These are phyloP conservation scores for Caenorhabditis imperialis DNA, from an alignment of 2,888 invertebrate species.

Conservation along the genomic window DNA sequence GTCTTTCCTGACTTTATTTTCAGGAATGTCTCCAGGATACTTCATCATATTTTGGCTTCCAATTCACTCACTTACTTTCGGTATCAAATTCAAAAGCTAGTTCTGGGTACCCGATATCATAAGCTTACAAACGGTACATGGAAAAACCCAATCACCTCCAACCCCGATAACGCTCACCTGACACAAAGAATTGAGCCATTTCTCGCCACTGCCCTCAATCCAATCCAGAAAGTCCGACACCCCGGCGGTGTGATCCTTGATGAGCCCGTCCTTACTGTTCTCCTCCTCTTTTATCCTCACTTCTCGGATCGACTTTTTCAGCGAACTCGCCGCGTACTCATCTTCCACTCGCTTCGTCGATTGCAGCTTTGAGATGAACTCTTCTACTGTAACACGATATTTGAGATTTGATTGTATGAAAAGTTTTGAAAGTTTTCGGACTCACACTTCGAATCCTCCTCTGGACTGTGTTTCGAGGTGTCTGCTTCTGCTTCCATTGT, in stretches of 20 bases:
- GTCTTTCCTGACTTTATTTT: too few relatives aligned
- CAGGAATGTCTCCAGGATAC: too few relatives aligned
- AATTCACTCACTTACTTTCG: too few relatives aligned
- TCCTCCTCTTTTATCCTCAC: constrained; percentile 56
- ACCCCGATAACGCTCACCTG: too few relatives aligned
- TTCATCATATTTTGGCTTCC: too few relatives aligned
- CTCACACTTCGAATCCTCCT: constrained; percentile 39
- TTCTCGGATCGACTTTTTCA: constrained; percentile 49
- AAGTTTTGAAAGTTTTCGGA: too few relatives aligned
- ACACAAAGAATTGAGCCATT: constrained; percentile 84
- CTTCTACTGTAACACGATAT: constrained; percentile 37
- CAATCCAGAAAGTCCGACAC: constrained; percentile 68
- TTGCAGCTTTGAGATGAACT: constrained; percentile 40
- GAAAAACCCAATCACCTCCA: too few relatives aligned
- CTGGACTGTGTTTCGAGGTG: constrained; percentile 27
- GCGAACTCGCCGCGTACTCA: constrained; percentile 31
- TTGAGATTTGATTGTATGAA: too few relatives aligned
- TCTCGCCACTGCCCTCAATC: constrained; percentile 84
- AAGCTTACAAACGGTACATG: too few relatives aligned
- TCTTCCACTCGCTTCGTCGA: constrained; percentile 47
- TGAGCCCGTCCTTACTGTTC: constrained; percentile 57
- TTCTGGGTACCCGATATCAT: too few relatives aligned
- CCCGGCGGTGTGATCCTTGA: constrained; percentile 66
- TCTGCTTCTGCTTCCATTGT: constrained; percentile 23
- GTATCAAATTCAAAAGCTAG: too few relatives aligned